Base-by-base conservation (phyloP, 1,140 invertebrate genomes). In the Conopomorpha cramerella region DNA sequence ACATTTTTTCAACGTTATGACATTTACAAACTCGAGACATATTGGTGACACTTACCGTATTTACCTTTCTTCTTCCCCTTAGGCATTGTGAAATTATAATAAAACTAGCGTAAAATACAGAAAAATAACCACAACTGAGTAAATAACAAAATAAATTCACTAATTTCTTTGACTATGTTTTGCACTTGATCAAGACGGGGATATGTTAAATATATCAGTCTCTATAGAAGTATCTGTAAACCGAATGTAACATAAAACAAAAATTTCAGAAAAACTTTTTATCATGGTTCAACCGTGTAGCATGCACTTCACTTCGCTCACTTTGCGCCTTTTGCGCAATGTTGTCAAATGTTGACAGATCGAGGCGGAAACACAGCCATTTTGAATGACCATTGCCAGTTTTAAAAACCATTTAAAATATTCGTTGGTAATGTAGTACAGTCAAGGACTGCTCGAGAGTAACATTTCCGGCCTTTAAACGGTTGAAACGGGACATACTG, bases 231-330 rank as follows among this genome's bases (percentile, higher is more conserved):
- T 51, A 73, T 70, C 63, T 59, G 58, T 50, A 52, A 60, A 76
- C 64, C 54, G 51, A 70, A 72, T 74, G 45, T 55, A 74, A 77
- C 71, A 72, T 67, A 73, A 74, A 78, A 78, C 67, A 70, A 68
- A 78, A 74, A 73, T 77, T 70, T 70, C 67, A 73, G 66, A 67
- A 76, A 73, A 78, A 64, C 61, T 73, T 74, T 70, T 78, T 78
- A 78, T 76, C 74, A 78, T 78, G 71, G n/a, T 76, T 78, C 77
- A 72, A 73, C 60, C 54, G 72, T 68, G 58, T 66, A 63, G 52
- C 71, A 72, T 72, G 70, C 70, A 65, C 66, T 58, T 51, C 44
- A 70, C 70, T 63, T 51, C 57, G 55, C 65, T 61, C 52, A 7
- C 11, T 11, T 23, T 14, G 13, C 4, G 3, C 4, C 15, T 46